Evolutionary conservation across 1,140 invertebrate species (phyloP), one percentile per base, ranked within the genome.

Genomic region (Brachionus calyciflorus): DNA sequence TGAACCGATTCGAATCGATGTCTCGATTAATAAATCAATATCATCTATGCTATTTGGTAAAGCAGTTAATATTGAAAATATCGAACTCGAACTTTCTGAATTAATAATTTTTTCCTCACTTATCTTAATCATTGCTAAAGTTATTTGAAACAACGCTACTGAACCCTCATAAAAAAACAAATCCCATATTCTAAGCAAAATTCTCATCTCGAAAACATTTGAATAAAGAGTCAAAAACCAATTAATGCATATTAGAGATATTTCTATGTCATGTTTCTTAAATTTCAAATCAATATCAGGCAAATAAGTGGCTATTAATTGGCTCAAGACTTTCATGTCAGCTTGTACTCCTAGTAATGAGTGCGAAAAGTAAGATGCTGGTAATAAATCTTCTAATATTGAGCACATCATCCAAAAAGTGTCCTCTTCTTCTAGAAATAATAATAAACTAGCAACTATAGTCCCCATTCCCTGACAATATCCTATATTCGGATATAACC

Each of bases 141-240:
- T 94, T 7, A 96, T 89, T 88, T 98, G 93, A 84, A 99, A 98
- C n/a, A 99, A 86, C 53, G 97, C 90, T 78, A 95, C 90, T 10
- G 93, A 95, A 46, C 97, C 96, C 84, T 98, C 85, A 78, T 86
- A 87, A 83, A 98, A 96, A 83, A 99, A 93, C 76, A 96, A 86
- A 86, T 99, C 97, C 96, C 96, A 99, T 78, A 99, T 90, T 77
- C 93, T 87, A 3, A 99, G 86, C 46, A 99, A 87, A 77, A 97
- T 92, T 85, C 93, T 95, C 89, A 96, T 94, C 80, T 96, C 93
- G n/a, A 98, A 92, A 77, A 98, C 93, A 82, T 94, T 96, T 3
- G 95, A 93, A 86, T 96, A 98, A n/a, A 98, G 84, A 1, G 96
- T 97, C 33, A 99, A 86, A 84, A 98, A 97, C 96, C 97, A 99